phyloP scores from a whole-genome alignment of 2,797 vertebrate species.

The Rhadinocentrus ornatus region DNA sequence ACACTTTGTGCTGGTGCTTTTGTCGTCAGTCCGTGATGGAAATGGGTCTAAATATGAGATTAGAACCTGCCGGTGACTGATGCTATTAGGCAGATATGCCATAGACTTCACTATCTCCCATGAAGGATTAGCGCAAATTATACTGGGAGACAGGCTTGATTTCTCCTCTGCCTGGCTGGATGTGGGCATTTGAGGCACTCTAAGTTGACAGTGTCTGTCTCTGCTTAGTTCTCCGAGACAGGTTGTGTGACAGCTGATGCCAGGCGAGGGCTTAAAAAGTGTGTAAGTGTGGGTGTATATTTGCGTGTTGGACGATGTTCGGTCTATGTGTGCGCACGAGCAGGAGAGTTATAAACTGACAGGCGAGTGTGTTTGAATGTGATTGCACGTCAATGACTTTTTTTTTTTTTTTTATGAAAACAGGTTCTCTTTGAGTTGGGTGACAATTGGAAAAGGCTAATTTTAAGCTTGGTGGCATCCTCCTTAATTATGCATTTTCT shows the following conservation, averaged over 20 bases:
- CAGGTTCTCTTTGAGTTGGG: slow-evolving; percentile 74
- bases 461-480: slow-evolving; percentile 70
- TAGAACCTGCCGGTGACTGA: slow-evolving; percentile 84
- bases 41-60: slow-evolving; percentile 85
- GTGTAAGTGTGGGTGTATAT: slow-evolving; percentile 73
- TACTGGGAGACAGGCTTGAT: slow-evolving; percentile 82
- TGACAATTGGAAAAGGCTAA: slow-evolving; percentile 76
- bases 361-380: slow-evolving; percentile 76
- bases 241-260: slow-evolving; percentile 83
- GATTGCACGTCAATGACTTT: slow-evolving; percentile 71
- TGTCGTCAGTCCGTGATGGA: slow-evolving; percentile 81
- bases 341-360: slow-evolving; percentile 77
- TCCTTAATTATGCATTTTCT: slow-evolving; percentile 69
- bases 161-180: slow-evolving; percentile 79
- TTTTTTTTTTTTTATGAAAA: slow-evolving; percentile 46
- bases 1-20: slow-evolving; percentile 79
- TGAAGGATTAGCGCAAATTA: slow-evolving; percentile 85
- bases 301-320: slow-evolving; percentile 68
- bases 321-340: slow-evolving; percentile 52
- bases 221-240: slow-evolving; percentile 81
- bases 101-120: slow-evolving; percentile 83
- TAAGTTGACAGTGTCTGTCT: slow-evolving; percentile 85
- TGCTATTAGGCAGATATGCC: slow-evolving; percentile 86
- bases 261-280: slow-evolving; percentile 82
- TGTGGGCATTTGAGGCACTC: slow-evolving; percentile 83